Conservation (phyloP, 1,140 invertebrate species). For the Meloidogyne exigua region DNA sequence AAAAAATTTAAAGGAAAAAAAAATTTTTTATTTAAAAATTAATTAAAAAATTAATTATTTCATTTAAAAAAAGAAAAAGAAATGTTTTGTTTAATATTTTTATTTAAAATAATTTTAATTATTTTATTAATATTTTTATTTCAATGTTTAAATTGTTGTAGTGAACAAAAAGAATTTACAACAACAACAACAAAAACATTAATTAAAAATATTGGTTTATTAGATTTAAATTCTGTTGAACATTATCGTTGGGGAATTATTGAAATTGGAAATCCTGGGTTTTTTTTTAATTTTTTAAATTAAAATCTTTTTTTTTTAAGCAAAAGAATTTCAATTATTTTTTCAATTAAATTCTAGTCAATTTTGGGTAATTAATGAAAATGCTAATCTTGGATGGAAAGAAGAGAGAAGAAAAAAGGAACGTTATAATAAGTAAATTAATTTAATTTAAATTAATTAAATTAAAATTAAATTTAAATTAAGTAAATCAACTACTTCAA, state of each 20-base stretch:
- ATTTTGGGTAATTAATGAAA: not conserved
- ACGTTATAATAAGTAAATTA: not conserved
- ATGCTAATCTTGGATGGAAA: not conserved
- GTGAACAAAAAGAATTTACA: not conserved
- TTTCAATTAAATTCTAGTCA: not conserved
- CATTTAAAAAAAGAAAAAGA: too few relatives aligned
- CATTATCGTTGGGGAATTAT: not conserved
- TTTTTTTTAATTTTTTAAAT: not conserved
- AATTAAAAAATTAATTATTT: too few relatives aligned
- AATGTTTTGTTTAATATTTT: too few relatives aligned
- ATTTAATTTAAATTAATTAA: not conserved
- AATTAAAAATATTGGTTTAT: not conserved
- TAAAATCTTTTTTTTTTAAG: not conserved
- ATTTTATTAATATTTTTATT: not conserved
- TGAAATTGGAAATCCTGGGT: not conserved
- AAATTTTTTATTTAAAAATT: too few relatives aligned
- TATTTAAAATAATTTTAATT: not conserved
- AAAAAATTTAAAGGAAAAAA: too few relatives aligned
- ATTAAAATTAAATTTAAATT: not conserved
- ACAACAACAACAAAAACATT: not conserved
- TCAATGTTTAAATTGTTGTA: not conserved
- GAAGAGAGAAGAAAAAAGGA: not conserved
- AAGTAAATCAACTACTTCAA: not conserved
- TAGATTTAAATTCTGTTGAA: not conserved
- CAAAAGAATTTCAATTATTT: conserved; percentile 5